Evolutionary conservation across 2,888 invertebrate genomes (phyloP), one percentile per base, ranked within the genome.

Genomic region (Mongoloraphidia duomilia): DNA sequence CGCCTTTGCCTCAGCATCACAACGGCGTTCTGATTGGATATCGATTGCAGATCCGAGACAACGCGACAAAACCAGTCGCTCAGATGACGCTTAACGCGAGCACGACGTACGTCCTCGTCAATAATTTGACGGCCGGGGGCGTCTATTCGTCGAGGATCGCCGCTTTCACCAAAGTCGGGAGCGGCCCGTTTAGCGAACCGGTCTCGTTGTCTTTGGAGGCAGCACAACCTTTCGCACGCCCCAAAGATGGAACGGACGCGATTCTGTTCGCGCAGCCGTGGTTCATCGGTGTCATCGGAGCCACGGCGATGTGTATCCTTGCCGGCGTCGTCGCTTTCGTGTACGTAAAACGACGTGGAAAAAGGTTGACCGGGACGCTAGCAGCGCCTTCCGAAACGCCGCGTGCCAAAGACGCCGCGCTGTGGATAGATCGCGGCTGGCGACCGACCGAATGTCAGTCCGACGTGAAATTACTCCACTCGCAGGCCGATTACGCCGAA

Each of bases 131-230:
- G 9, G 76, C 83, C 3, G 90, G 90, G 47, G 84, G 86, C 3
- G 74, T 84, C 4, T 97, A 96, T 67, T 86, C 83, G 54, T 89
- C 94, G 0, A 79, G 88, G 51, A 84, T 96, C 9, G 90, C 93
- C 9, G 94, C 94, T 1, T 80, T 85, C 58, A 96, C 94, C 0
- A 77, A 80, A 52, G 79, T 82, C 3, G 97, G 97, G 1, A 77
- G 82, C 48, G 96, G 97, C 9, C 92, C 91, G 1, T 93, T 84
- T 62, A 91, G 90, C 47, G 75, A 75, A 52, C 82, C 88, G 4
- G 82, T 85, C 44, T 75, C 81, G 53, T 71, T 48, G 14, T 12
- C 34, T 17, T 11, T 35, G 14, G 48, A 48, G n/a, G 35, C 26
- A 12, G 17, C 46, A 9, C 36, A 33, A 6, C 42, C 48, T 8